Base-by-base conservation (phyloP, 2,888 invertebrate species). In the Epirrita christyi region DNA sequence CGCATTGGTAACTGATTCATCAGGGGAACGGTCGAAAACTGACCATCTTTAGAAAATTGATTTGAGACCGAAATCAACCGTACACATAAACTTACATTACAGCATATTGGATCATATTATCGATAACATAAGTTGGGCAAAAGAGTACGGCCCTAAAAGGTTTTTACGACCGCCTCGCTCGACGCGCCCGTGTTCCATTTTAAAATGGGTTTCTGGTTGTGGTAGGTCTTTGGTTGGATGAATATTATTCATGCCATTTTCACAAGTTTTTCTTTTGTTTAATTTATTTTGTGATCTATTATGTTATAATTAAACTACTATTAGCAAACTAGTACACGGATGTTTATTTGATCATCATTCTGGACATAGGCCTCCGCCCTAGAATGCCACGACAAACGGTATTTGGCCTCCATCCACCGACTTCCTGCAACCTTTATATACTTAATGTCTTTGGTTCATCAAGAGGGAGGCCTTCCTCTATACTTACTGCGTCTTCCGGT, bases 101-200 rank as follows among this genome's bases (percentile, higher is more conserved):
- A 36, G 3, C 3, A 14, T n/a, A n/a, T 38, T 11, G 36, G 38
- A 7, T 13, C 8, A 14, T 14, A 8, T 38, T 53, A 59, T 59
- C 68, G 59, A 61, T 61, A 59, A 41, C 41, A 48, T 52, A 41
- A 28, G 41, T 49, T 58, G 41, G 15, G 41, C 11, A 52, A 34
- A n/a, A 28, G 14, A 54, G 66, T 55, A 70, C 88, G 71, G 80
- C 86, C 80, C 85, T 88, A 59, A 49, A 14, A 61, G 54, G 71
- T 54, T 83, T 91, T 91, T 89, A 92, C 87, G 89, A 90, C 59
- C 86, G 85, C 85, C 84, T 84, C 84, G 32, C 81, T 78, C 60
- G 55, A 45, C 40, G 50, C 47, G 42, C 77, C 81, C 71, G 85
- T 81, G 86, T 86, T 87, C 85, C 89, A 87, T 87, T 89, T 90